Base-by-base conservation (phyloP, 2,113 vertebrate genomes). In the Neofelis nebulosa region DNA sequence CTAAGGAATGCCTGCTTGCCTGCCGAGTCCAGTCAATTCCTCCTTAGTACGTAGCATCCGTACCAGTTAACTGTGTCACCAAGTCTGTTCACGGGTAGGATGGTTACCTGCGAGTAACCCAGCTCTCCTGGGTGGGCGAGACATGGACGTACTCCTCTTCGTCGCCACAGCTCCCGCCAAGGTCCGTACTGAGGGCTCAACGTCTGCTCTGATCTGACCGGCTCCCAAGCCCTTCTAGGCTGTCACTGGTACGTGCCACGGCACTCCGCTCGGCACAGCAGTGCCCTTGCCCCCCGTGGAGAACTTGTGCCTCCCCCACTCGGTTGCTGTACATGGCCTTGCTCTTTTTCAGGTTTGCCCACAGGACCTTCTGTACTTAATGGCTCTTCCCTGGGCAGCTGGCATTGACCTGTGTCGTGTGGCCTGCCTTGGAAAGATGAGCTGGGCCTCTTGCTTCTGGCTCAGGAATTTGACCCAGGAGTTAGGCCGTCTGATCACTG, bases 171-270 rank as follows among this genome's bases (percentile, higher is more conserved):
- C 36, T 4, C 38, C 27, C 0, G 0, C 65, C 3, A 8, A 23
- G 82, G 38, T 89, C 63, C 23, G 79, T 21, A 10, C n/a, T 2
- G 65, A 55, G 33, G 18, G 29, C 83, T 41, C 1, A 4, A 2
- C 3, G 0, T 27, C 76, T 11, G 5, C 31, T 16, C 5, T 23
- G 36, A 16, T n/a, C 11, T n/a, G 73, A 2, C n/a, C 36, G 11
- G 7, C 15, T 55, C 69, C 71, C 45, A 16, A 11, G 12, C 10
- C 57, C 9, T 3, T 5, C 48, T 4, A 2, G 57, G 52, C n/a
- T 16, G 12, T 16, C 55, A 1, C 63, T 25, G 1, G 21, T 16
- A 1, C 1, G 1, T 3, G 4, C 0, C 0, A 1, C 3, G 61
- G 48, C 10, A 0, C 27, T 31, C 11, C 10, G 7, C 82, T 9